These are phyloP conservation scores for Microtus oregoni DNA, from an alignment of 2,113 vertebrate species.

Conservation along the genomic window DNA sequence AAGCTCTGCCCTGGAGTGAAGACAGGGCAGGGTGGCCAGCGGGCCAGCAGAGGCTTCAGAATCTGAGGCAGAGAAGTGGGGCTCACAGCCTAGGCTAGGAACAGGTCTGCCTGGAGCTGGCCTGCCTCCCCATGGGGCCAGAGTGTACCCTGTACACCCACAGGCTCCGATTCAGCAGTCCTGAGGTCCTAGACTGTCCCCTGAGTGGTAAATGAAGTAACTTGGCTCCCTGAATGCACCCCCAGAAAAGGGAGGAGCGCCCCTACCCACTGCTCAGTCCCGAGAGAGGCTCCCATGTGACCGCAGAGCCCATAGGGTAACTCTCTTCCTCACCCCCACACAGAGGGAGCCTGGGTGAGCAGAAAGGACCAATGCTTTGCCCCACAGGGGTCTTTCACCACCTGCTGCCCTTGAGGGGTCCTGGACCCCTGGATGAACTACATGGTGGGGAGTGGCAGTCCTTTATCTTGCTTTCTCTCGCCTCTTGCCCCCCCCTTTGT, in stretches of 20 bases:
- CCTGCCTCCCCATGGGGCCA: neutral
- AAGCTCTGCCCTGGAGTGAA: rapidly evolving
- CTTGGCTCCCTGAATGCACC: neutral
- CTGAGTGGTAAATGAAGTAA: neutral
- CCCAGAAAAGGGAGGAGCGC: neutral
- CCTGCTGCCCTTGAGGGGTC: neutral
- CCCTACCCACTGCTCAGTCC: rapidly evolving
- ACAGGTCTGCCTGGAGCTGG: neutral
- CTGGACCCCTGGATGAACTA: neutral
- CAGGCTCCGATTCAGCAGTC: neutral
- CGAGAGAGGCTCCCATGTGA: neutral
- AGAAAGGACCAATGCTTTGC: neutral
- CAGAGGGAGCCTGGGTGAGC: neutral
- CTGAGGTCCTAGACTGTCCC: neutral
- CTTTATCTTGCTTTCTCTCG: neutral
- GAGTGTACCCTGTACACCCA: rapidly evolving
- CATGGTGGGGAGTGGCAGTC: rapidly evolving
- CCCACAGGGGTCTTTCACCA: rapidly evolving
- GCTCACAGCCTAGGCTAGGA: neutral
- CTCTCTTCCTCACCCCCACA: neutral
- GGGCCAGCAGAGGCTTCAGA: rapidly evolving
- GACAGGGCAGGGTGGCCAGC: rapidly evolving
- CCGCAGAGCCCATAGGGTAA: rapidly evolving
- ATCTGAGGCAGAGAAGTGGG: neutral
- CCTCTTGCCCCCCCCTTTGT: neutral